Evolutionary conservation across 1,140 invertebrate genomes (phyloP).

Genomic region (Cheumatopsyche charites): DNA sequence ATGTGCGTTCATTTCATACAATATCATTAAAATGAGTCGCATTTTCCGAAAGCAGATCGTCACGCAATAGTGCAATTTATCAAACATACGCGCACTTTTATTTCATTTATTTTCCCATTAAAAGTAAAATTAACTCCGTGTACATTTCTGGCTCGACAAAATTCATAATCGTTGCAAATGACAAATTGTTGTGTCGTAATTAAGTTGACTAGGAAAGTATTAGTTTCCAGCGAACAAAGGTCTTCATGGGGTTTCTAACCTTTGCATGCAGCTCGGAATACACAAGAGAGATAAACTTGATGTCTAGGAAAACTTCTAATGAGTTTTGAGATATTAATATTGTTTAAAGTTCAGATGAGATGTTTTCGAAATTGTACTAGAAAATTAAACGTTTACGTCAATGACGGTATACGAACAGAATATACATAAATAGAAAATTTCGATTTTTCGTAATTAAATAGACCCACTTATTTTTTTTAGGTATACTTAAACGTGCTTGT

Average conservation of each 20-base stretch:
- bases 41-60: background rate
- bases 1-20: too few relatives aligned
- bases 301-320: background rate
- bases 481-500: background rate
- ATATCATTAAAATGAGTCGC: too few relatives aligned
- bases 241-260: background rate
- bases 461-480: too few relatives aligned
- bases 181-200: background rate
- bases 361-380: background rate
- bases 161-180: background rate
- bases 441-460: too few relatives aligned
- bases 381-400: background rate
- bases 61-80: background rate
- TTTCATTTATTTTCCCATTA: too few relatives aligned
- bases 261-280: constrained; percentile 8
- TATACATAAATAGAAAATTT: too few relatives aligned
- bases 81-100: background rate
- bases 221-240: background rate
- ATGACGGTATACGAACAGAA: too few relatives aligned
- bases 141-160: too few relatives aligned
- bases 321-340: constrained; percentile 9
- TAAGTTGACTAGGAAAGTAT: background rate
- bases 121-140: too few relatives aligned
- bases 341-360: constrained; percentile 1
- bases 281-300: background rate